Evolutionary conservation across 2,797 vertebrate species (phyloP), one percentile per base, ranked within the genome.

Genomic region (Morelia viridis): DNA sequence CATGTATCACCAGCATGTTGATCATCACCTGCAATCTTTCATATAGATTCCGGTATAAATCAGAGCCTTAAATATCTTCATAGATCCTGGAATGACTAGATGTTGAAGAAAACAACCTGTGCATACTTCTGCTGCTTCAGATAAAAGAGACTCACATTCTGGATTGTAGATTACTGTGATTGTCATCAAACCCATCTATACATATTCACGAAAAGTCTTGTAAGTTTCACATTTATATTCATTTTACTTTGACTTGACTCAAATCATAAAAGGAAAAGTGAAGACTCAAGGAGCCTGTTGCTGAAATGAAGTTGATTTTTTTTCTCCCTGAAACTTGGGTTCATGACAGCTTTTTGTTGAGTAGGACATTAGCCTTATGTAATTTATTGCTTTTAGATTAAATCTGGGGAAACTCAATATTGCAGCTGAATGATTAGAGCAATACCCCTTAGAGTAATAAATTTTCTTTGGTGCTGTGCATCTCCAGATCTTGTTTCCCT

Each of bases 351-450:
- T 97, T 97, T 97, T 97, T 97, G 97, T 97, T 97, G 97, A 97
- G 97, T 96, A 97, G 97, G 97, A 97, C 96, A 97, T 98, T 98
- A 97, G 98, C 98, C 97, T 98, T 98, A 98, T 98, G 97, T 99
- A 98, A 99, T 99, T 99, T 99, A 99, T 99, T 98, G 98, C 97
- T 95, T 98, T 99, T 98, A 98, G 98, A 99, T 99, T 99, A 98
- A 99, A 99, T 99, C 98, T 98, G 97, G 97, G 97, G 98, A 98
- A 99, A 99, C 98, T 98, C 98, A 98, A 99, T 98, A 99, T 98
- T 99, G 98, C 98, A 98, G 99, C 98, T 99, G 98, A 99, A 99
- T 99, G 98, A 99, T 99, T 99, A 98, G 98, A 98, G 98, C 97
- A 98, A 97, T 98, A 98, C 98, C 98, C 98, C 97, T 98, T 46